A percentile compares a stretch with the other conserved stretches of the same genome.
phyloP scores from a whole-genome alignment of 2,113 vertebrate genomes.

The Pseudopipra pipra region DNA sequence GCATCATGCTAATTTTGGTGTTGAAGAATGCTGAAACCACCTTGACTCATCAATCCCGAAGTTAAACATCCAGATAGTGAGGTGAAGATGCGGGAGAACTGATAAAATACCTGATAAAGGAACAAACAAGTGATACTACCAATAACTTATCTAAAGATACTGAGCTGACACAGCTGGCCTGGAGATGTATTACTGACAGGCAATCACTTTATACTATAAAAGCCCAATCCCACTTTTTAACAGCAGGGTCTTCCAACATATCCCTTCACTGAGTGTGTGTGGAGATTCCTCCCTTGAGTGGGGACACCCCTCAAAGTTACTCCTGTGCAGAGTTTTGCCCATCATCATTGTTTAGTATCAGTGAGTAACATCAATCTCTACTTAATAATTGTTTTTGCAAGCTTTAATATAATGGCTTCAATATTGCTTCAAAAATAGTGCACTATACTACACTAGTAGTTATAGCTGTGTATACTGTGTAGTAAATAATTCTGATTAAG shows the following conservation, averaged over 20 bases:
- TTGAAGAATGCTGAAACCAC: not conserved
- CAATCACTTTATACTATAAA: not conserved
- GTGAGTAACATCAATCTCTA: not conserved
- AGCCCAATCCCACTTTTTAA: not conserved
- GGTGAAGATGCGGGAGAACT: not conserved
- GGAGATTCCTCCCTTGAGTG: not conserved
- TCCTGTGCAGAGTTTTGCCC: not conserved
- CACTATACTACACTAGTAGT: not conserved
- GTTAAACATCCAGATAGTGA: not conserved
- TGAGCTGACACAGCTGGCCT: not conserved
- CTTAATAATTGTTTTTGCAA: not conserved
- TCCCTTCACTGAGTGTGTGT: not conserved
- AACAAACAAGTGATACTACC: not conserved
- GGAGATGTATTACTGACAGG: not conserved
- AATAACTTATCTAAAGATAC: not conserved
- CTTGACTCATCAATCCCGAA: not conserved
- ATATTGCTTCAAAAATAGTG: not conserved
- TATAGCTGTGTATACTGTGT: not conserved
- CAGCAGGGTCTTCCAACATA: not conserved
- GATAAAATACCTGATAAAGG: not conserved
- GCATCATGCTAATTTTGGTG: not conserved
- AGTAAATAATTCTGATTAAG: not conserved
- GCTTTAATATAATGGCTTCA: not conserved
- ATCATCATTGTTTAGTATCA: not conserved
- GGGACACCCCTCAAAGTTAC: not conserved